phyloP scores from a whole-genome alignment of 2,888 invertebrate species.

The Endomychus coccineus region DNA sequence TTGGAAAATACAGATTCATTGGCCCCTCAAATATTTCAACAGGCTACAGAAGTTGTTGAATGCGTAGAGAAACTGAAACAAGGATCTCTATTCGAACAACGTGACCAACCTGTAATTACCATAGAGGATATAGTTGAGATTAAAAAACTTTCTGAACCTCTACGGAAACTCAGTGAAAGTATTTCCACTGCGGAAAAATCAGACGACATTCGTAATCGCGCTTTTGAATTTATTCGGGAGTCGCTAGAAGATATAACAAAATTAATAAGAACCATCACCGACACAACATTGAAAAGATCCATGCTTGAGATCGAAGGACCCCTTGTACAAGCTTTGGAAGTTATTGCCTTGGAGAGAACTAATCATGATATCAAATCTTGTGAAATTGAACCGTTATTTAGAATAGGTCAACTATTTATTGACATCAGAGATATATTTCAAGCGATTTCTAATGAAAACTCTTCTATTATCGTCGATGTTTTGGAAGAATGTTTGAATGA shows the following conservation, averaged over 20 bases:
- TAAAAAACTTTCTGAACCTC: conserved; percentile 30
- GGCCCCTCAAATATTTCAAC: conserved; percentile 31
- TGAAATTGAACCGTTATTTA: conserved; percentile 22
- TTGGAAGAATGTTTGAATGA: conserved; percentile 4
- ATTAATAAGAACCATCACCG: conserved; percentile 29
- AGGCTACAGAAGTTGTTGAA: conserved; percentile 34
- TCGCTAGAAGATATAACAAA: conserved; percentile 34
- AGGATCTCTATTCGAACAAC: conserved; percentile 26
- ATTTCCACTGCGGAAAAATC: conserved; percentile 30
- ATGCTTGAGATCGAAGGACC: conserved; percentile 29
- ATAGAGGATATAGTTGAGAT: conserved; percentile 32
- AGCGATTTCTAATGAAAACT: conserved; percentile 2
- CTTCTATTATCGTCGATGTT: neutral
- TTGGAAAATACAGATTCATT: conserved; percentile 30
- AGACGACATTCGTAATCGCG: conserved; percentile 26
- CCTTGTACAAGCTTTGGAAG: conserved; percentile 35
- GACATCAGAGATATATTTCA: conserved; percentile 9
- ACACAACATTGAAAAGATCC: conserved; percentile 26
- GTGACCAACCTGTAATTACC: conserved; percentile 25
- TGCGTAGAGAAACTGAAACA: conserved; percentile 35
- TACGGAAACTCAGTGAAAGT: conserved; percentile 31
- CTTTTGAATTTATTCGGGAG: conserved; percentile 23
- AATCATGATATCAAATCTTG: conserved; percentile 32
- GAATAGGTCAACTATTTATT: conserved; percentile 16
- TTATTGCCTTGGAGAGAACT: conserved; percentile 33